Conservation (phyloP, 2,888 invertebrate genomes). For the Glyphotaelius pellucidus region DNA sequence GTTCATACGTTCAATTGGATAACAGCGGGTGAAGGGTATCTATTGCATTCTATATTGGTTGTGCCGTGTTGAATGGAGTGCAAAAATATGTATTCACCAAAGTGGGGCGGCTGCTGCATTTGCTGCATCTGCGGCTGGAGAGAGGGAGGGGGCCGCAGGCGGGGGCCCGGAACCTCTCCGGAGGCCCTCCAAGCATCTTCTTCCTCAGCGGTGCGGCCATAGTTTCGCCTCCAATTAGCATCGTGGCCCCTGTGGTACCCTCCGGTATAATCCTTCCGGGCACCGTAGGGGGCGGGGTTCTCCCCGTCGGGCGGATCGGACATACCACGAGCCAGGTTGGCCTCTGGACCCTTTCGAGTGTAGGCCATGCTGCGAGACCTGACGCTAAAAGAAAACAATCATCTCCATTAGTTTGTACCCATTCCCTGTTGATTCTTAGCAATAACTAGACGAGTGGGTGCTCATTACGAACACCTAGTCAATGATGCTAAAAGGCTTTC, state of each 20-base stretch:
- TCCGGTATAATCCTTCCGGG: background rate
- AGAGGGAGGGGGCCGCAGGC: background rate
- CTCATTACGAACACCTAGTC: background rate
- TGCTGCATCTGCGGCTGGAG: background rate
- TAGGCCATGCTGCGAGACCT: background rate
- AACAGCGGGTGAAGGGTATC: background rate
- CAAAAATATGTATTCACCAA: background rate
- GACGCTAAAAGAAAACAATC: background rate
- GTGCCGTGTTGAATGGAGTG: background rate
- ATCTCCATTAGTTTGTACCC: background rate
- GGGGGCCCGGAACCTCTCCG: constrained; percentile 62
- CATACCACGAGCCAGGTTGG: background rate
- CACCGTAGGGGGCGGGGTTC: background rate
- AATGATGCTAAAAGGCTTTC: background rate
- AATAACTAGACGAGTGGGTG: background rate
- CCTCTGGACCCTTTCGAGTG: background rate
- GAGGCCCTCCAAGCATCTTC: constrained; percentile 67
- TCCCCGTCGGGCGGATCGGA: constrained; percentile 5
- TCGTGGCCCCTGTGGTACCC: constrained; percentile 68
- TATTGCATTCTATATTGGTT: background rate
- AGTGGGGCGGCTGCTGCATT: constrained; percentile 9
- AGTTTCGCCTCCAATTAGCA: constrained; percentile 69
- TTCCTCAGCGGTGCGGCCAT: constrained; percentile 66
- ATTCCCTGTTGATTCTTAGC: background rate
- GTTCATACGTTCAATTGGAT: background rate